Evolutionary conservation across 92 coral and sea anemone genomes (phyloP).

Genomic region (Epizoanthus rinbou): DNA sequence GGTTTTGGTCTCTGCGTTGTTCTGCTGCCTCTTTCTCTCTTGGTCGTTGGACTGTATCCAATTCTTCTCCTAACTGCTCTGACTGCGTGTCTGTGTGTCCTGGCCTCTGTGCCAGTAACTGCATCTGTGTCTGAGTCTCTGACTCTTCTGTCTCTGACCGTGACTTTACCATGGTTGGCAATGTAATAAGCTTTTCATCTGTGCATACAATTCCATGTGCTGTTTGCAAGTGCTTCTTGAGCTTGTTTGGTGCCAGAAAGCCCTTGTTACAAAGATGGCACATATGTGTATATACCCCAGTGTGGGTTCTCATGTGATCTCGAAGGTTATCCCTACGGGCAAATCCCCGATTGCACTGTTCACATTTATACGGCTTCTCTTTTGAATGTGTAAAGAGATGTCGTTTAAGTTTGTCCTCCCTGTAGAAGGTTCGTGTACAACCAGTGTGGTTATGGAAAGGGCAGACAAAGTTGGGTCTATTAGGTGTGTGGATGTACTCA

Average conservation of each 20-base stretch:
- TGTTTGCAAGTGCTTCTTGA: constrained; percentile 77
- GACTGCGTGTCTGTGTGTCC: background rate
- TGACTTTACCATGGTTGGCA: background rate
- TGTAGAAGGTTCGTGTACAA: constrained; percentile 93
- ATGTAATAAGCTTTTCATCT: constrained; percentile 7
- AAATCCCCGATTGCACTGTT: constrained; percentile 81
- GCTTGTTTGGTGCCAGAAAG: constrained; percentile 93
- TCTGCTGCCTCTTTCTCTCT: too few species aligned
- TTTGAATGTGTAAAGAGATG: constrained; percentile 97
- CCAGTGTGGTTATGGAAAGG: constrained; percentile 98
- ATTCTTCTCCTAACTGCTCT: too few species aligned
- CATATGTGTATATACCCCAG: constrained; percentile 82
- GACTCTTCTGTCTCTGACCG: background rate
- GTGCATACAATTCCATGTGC: constrained; percentile 52
- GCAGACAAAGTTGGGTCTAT: constrained; percentile 94
- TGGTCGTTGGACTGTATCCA: too few species aligned
- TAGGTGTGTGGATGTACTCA: constrained; percentile 88
- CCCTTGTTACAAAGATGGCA: constrained; percentile 90
- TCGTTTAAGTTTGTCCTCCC: constrained; percentile 95
- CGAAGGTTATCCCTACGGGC: constrained; percentile 95
- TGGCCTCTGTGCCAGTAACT: background rate
- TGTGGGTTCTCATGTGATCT: constrained; percentile 94
- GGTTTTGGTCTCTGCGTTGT: background rate
- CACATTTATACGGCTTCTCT: constrained; percentile 98
- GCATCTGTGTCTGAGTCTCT: background rate